Base-by-base conservation (phyloP, 2,797 vertebrate genomes). In the Buphagus erythrorhynchus region DNA sequence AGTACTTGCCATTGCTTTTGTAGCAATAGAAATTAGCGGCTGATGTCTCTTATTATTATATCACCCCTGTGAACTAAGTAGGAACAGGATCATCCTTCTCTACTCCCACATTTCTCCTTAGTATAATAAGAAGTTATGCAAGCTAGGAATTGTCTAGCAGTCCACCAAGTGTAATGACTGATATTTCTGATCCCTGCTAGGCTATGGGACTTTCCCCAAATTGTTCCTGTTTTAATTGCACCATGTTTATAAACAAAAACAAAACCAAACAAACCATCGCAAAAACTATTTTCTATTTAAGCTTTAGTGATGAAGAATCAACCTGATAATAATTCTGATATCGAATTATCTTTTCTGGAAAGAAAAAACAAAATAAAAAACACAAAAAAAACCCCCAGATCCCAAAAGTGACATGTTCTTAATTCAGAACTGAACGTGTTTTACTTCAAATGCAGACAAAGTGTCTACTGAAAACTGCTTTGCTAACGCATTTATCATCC, bases 371-470 rank as follows among this genome's bases (percentile, higher is more conserved):
- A 26, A 38, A 24, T 1, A 18, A 36, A 16, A 17, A 29, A 16
- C 5, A 16, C 8, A 8, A 57, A 33, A 11, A 11, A 61, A 28
- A 11, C 0, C 0, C 15, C 40, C 10, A 36, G 43, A 6, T 2
- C 8, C 9, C 10, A 14, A 77, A 62, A 33, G 5, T 4, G 3
- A 16, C 4, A 1, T 7, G 8, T n/a, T 33, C 12, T 77, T 77
- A 61, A 48, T 54, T 73, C 54, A 86, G 40, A 40, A 25, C 1
- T 45, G 7, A 78, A 61, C 6, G 7, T 3, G 2, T 54, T 89
- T 71, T 75, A 15, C 15, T 68, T 75, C 28, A 81, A 68, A 72
- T 28, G 35, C 26, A 80, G 45, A 25, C 17, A 69, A 26, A 2
- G 5, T 6, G 6, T 51, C 28, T 81, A n/a, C 33, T 48, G 61